phyloP scores from a whole-genome alignment of 2,888 invertebrate species.

The Elegia similella region DNA sequence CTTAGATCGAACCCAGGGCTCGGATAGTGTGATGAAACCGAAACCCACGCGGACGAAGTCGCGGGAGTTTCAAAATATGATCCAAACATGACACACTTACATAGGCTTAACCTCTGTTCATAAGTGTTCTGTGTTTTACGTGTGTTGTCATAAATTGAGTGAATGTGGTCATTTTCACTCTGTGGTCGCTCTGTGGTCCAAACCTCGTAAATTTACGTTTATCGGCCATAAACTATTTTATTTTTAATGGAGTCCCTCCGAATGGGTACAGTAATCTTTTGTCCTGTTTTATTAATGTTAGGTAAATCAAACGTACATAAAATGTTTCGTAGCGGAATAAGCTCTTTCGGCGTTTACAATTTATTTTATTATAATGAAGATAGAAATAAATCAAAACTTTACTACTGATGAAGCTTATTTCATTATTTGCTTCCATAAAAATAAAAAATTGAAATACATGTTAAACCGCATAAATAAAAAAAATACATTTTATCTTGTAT shows the following conservation, averaged over 20 bases:
- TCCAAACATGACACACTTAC: too few relatives aligned
- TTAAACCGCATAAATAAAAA: too few relatives aligned
- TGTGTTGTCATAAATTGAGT: conserved; percentile 1
- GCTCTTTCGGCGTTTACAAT: not conserved
- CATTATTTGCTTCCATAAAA: too few relatives aligned
- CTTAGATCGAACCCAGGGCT: too few relatives aligned
- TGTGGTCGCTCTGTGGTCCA: not conserved
- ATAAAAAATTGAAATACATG: too few relatives aligned
- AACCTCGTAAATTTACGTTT: conserved; percentile 11
- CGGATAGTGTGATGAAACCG: too few relatives aligned
- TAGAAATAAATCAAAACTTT: too few relatives aligned
- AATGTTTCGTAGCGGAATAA: not conserved
- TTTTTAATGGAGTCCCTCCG: conserved; percentile 17
- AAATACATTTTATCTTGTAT: too few relatives aligned
- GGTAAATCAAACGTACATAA: conserved; percentile 26
- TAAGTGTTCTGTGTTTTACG: not conserved
- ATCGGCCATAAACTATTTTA: conserved; percentile 13
- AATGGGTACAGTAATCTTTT: conserved; percentile 17
- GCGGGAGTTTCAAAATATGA: too few relatives aligned
- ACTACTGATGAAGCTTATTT: too few relatives aligned
- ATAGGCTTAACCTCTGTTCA: not conserved
- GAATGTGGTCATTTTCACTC: conserved; percentile 14
- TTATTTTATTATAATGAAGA: not conserved
- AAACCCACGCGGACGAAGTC: too few relatives aligned
- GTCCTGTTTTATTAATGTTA: conserved; percentile 15